Base-by-base conservation (phyloP, 2,113 vertebrate species). In the Thalassoma bifasciatum region DNA sequence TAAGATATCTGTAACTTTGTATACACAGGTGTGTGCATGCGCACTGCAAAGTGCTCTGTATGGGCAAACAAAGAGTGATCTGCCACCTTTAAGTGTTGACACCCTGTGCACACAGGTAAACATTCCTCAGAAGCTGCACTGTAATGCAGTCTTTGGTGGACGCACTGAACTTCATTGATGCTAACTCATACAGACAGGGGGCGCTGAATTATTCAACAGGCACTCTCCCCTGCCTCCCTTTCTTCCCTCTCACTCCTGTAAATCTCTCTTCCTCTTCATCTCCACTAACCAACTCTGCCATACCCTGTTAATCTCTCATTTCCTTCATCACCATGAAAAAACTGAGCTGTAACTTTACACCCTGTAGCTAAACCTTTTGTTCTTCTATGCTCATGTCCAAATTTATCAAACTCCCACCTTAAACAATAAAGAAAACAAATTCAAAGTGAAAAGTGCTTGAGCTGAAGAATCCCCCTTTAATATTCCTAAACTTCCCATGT, bases 131-230 rank as follows among this genome's bases (percentile, higher is more conserved):
- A 81, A 65, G 80, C 74, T 2, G 12, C 26, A 5, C 65, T 64
- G 63, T 77, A 70, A 57, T 78, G 86, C 79, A 67, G 85, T 80
- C 76, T 77, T 87, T 77, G 82, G 82, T 80, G 65, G 85, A 86
- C 44, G 78, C 81, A 69, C 72, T 71, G 68, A 86, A 88, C 85
- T 78, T 80, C 64, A 72, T 49, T 93, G 93, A 94, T 52, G 88
- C 76, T 93, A 91, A 95, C 86, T 80, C 82, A 77, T 65, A 79
- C 83, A 91, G 93, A 93, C 93, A 92, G 84, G 80, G 76, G 73
- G 67, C 63, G 17, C 75, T 95, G 91, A 94, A 94, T 94, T 89
- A 94, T 95, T 94, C 91, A 94, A 68, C 79, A 84, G 65, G 71
- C 84, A 70, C 85, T 86, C 84, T 82, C 73, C 47, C 23, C 56